Percentiles rank a stretch among this genome's conserved stretches.
Evolutionary conservation across 2,797 vertebrate genomes (phyloP).

Genomic region (Danio albolineatus): DNA sequence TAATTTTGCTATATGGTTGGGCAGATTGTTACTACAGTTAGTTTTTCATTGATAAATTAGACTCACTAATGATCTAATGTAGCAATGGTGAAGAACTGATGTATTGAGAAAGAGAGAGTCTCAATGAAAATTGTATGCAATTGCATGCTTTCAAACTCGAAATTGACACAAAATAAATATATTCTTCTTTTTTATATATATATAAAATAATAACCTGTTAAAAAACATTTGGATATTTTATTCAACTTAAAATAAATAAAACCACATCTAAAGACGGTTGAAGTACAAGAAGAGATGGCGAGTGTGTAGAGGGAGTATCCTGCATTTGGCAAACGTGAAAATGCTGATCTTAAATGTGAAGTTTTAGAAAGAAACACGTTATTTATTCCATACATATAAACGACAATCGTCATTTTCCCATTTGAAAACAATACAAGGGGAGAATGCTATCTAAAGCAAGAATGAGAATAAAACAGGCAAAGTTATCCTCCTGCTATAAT

Average conservation of each 20-base stretch:
- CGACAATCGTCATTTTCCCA: not conserved
- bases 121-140: slow-evolving; percentile 53
- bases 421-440: not conserved
- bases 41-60: not conserved
- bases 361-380: not conserved
- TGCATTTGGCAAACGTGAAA: not conserved
- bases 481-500: slow-evolving; percentile 1
- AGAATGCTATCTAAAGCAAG: not conserved
- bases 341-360: not conserved
- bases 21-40: too few relatives aligned
- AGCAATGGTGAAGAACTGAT: slow-evolving; percentile 1
- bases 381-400: not conserved
- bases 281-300: not conserved
- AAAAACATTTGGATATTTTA: not conserved
- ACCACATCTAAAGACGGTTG: not conserved
- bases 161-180: too few relatives aligned
- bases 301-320: not conserved
- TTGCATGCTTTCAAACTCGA: slow-evolving; percentile 60
- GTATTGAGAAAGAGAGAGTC: not conserved
- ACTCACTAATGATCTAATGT: not conserved
- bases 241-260: not conserved
- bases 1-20: too few relatives aligned
- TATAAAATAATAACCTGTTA: not conserved
- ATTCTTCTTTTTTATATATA: too few relatives aligned
- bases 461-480: not conserved